Base-by-base conservation (phyloP, 1,140 invertebrate genomes). In the Zaprionus davidi region DNA sequence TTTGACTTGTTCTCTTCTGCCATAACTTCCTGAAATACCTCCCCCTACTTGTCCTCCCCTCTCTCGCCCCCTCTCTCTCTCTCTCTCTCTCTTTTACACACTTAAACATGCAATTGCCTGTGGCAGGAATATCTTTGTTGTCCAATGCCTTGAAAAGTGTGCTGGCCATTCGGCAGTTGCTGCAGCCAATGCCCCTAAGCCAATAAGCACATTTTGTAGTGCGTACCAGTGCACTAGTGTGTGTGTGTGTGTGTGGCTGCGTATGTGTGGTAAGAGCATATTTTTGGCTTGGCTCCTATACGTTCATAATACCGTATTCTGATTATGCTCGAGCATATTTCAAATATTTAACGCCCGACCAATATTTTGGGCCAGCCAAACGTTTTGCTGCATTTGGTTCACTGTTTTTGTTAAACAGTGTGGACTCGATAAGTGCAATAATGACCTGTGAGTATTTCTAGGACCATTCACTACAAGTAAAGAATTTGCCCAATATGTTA, bases 161-260 rank as follows among this genome's bases (percentile, higher is more conserved):
- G 49, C 9, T 51, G 55, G 62, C 24, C 68, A 24, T 53, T 64
- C 26, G 69, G 15, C 28, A 26, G 64, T 58, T 44, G 26, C 31
- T 34, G 6, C 24, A 59, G 49, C 5, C 41, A 53, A 59, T 59
- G 67, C 53, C n/a, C 28, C 71, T 82, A 82, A 82, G 80, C 80
- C 79, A 74, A 68, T 82, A 82, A 82, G 70, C 70, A 79, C 79
- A 67, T 78, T 82, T 70, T 66, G 69, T 71, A 65, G 46, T 81
- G 63, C 26, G 41, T 58, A 22, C 20, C 20, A 20, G 20, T 12
- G n/a, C 51, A 13, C 2, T 0, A 12, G 15, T 31, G 17, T 41
- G 44, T 49, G 15, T n/a, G n/a, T 41, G 53, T 57, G 51, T 44
- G 34, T 66, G n/a, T 41, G 13, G 20, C 24, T 24, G 38, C 44